Base-by-base conservation (phyloP, 2,113 vertebrate genomes). In the Forbesichthys papilliferus region DNA sequence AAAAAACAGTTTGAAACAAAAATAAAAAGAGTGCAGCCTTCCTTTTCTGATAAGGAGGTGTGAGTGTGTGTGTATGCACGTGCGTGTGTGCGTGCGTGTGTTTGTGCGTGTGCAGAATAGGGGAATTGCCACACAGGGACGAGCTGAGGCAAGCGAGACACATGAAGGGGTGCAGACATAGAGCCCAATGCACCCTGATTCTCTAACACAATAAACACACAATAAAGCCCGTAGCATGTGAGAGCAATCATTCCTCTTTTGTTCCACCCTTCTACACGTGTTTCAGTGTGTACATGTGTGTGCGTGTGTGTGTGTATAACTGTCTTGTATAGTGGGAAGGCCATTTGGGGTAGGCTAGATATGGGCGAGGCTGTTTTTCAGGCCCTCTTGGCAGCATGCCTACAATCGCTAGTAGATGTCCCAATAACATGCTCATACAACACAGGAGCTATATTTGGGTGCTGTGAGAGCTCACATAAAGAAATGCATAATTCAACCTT, bases 11-110 rank as follows among this genome's bases (percentile, higher is more conserved):
- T 83, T 86, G 84, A 87, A 84, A 27, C 27, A 27, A 27, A 27
- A 27, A 27, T 3, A 84, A 81, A 16, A 74, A 86, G 78, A 80
- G 66, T 42, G 33, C 80, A 82, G 88, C 84, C 87, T 91, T 90
- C 87, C 87, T 89, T 86, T 79, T 79, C 84, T 85, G 90, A 91
- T 89, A 81, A 88, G 80, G 79, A 61, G 10, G 48, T 58, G 14
- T 58, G 42, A 48, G 66, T 59, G 66, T 51, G 18, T 59, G 42
- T 73, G 46, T 48, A 58, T 48, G 12, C 59, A 53, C 47, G 74
- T 27, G 56, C 68, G 64, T 69, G 68, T 54, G 56, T 33, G 68
- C 64, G 51, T 52, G 46, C 48, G 36, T 51, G 61, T 48, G 36
- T 18, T n/a, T 62, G 36, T 62, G 60, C 48, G 60, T 18, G 60